Evolutionary conservation across 2,113 vertebrate genomes (phyloP).

Genomic region (Proterorhinus semilunaris): DNA sequence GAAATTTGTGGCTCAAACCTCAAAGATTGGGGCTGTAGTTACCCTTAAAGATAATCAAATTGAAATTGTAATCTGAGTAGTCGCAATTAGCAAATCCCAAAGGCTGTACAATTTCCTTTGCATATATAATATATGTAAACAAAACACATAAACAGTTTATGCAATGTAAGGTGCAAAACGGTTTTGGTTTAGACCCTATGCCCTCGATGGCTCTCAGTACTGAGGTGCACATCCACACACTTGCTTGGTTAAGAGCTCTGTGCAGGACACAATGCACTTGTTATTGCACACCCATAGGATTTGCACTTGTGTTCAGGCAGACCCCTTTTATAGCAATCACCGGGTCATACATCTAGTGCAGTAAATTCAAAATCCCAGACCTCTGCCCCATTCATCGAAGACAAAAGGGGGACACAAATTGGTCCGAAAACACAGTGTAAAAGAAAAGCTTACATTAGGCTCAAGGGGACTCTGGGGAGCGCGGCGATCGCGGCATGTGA

Average conservation of each 20-base stretch:
- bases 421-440: conserved; percentile 82
- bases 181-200: conserved; percentile 43
- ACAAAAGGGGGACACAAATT: conserved; percentile 81
- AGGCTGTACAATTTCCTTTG: no score
- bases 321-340: conserved; percentile 55
- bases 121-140: no score
- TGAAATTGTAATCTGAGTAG: no score
- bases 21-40: neutral
- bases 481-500: conserved; percentile 77
- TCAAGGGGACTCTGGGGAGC: conserved; percentile 88
- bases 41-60: neutral
- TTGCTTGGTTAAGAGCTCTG: conserved; percentile 57
- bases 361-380: conserved; percentile 72
- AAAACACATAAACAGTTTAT: no score
- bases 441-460: conserved; percentile 82
- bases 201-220: conserved; percentile 55
- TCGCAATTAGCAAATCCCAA: no score
- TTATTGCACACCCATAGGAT: conserved; percentile 62
- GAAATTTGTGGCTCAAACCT: neutral
- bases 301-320: conserved; percentile 53
- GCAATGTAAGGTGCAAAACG: neutral
- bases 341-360: conserved; percentile 70
- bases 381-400: conserved; percentile 73
- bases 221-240: conserved; percentile 45
- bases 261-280: conserved; percentile 58